Evolutionary conservation across 2,888 invertebrate species (phyloP).

Genomic region (Lasioglossum malachurum): DNA sequence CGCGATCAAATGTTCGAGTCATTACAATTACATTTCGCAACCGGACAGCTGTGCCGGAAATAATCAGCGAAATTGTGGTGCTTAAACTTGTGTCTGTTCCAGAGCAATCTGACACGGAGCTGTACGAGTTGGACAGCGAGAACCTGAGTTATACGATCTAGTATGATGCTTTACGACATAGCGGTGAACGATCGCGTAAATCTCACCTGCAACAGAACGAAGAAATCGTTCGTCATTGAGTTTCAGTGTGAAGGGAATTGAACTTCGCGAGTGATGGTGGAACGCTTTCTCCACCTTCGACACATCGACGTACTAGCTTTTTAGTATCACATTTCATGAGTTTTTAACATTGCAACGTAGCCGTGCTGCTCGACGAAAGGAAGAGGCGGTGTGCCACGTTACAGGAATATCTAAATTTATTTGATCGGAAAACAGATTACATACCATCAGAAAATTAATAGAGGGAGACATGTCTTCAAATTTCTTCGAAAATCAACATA

Average conservation of each 20-base stretch:
- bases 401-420: too few relatives aligned
- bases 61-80: constrained; percentile 5
- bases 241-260: constrained; percentile 24
- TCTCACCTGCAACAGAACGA: constrained; percentile 2
- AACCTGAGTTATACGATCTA: background rate
- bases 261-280: constrained; percentile 14
- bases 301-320: constrained; percentile 38
- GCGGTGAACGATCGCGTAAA: background rate
- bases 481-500: too few relatives aligned
- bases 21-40: background rate
- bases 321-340: constrained; percentile 53
- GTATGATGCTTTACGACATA: background rate
- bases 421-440: too few relatives aligned
- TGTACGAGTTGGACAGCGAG: background rate
- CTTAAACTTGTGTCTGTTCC: background rate
- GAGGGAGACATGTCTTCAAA: too few relatives aligned
- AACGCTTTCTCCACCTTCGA: constrained; percentile 40
- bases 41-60: background rate
- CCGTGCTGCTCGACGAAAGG: constrained; percentile 52
- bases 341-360: constrained; percentile 55
- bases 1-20: background rate
- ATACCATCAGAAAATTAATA: too few relatives aligned
- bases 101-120: background rate
- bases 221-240: constrained; percentile 19
- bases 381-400: too few relatives aligned